Conservation (phyloP, 2,113 vertebrate species). For the Regulus satrapa region DNA sequence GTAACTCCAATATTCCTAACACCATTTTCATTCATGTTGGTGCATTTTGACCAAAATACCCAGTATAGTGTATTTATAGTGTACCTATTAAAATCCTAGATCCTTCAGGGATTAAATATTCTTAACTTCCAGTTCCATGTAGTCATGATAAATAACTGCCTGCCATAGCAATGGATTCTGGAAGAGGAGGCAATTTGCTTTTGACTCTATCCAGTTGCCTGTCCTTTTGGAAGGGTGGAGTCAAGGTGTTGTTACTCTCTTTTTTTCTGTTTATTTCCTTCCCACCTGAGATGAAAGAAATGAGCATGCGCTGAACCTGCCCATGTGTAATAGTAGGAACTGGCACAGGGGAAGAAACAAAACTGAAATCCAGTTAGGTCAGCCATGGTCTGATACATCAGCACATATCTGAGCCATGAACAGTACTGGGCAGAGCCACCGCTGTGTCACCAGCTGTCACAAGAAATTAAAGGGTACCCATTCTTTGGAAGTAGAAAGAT, state of each 20-base stretch:
- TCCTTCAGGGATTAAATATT: neutral
- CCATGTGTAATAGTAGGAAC: neutral
- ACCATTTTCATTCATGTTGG: neutral
- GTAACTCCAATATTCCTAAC: neutral
- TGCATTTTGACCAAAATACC: neutral
- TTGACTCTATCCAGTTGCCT: neutral
- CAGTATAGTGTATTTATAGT: neutral
- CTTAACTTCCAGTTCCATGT: neutral
- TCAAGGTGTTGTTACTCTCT: neutral
- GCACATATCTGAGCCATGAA: neutral
- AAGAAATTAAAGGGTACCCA: neutral
- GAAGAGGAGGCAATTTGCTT: neutral
- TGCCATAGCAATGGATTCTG: neutral
- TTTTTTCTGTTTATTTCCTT: neutral
- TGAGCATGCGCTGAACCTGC: accelerated
- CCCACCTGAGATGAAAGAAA: neutral
- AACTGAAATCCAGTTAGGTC: neutral
- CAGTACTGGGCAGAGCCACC: neutral
- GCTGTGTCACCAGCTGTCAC: neutral
- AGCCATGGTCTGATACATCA: neutral
- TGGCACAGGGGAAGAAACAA: neutral
- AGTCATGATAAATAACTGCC: neutral
- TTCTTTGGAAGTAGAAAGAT: neutral
- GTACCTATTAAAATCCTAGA: neutral
- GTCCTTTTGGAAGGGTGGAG: neutral